phyloP scores from a whole-genome alignment of 2,113 vertebrate genomes.

The Atherinomorus stipes region DNA sequence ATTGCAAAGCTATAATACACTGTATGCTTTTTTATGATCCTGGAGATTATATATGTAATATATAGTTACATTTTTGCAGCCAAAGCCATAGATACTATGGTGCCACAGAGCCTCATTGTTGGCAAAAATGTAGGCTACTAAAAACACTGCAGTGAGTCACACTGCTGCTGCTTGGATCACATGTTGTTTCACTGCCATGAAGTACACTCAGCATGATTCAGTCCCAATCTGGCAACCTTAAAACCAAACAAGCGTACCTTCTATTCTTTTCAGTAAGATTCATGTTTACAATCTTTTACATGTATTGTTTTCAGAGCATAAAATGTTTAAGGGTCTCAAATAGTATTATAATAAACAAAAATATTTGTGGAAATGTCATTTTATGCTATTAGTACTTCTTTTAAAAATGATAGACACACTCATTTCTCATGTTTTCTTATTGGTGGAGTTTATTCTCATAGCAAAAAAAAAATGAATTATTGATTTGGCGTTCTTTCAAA shows the following conservation, averaged over 20 bases:
- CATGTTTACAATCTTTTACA: too few species aligned
- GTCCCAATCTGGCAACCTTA: too few species aligned
- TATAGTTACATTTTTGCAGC: not conserved
- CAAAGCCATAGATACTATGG: not conserved
- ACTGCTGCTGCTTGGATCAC: not conserved
- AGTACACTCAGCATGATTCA: not conserved
- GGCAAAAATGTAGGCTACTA: not conserved
- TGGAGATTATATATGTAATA: too few species aligned
- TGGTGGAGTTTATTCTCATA: too few species aligned
- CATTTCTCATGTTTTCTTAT: too few species aligned
- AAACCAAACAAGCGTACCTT: too few species aligned
- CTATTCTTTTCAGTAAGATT: too few species aligned
- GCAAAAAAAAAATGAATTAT: too few species aligned
- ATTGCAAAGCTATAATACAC: not conserved
- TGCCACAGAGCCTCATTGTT: not conserved
- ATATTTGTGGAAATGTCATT: not conserved
- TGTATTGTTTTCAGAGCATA: not conserved
- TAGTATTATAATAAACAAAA: not conserved
- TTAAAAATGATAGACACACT: too few species aligned
- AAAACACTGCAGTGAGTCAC: conserved; percentile 9
- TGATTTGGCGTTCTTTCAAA: too few species aligned
- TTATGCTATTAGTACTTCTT: not conserved
- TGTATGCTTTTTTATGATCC: too few species aligned
- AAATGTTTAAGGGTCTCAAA: not conserved
- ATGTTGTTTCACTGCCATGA: not conserved